phyloP scores from a whole-genome alignment of 2,113 vertebrate genomes.

The Marmota flaviventris region DNA sequence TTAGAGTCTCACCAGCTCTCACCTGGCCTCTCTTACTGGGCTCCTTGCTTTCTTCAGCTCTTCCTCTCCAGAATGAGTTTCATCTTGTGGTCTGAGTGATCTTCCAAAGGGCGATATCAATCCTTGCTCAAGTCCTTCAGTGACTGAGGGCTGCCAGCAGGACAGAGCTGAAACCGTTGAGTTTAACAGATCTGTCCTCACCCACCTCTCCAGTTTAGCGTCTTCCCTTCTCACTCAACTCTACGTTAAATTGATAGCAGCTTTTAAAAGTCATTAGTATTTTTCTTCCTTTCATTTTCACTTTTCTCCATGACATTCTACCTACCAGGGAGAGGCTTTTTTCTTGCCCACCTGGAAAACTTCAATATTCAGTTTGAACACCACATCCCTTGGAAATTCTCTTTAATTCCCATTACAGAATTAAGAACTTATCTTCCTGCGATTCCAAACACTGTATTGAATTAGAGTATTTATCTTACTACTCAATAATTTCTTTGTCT shows the following conservation, averaged over 20 bases:
- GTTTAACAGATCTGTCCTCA: neutral
- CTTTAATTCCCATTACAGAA: conserved; percentile 3
- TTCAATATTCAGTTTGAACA: conserved; percentile 11
- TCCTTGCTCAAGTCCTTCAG: neutral
- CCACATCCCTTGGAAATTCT: neutral
- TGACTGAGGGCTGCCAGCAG: too few species aligned
- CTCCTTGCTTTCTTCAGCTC: neutral
- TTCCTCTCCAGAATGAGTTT: neutral
- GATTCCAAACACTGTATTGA: neutral
- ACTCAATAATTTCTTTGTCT: neutral
- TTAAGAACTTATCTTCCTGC: conserved; percentile 18
- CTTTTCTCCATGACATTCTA: neutral
- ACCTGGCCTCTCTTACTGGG: neutral
- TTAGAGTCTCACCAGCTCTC: neutral
- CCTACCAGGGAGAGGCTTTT: conserved; percentile 1
- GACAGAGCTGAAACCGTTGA: neutral
- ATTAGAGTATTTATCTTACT: neutral
- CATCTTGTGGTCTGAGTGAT: neutral
- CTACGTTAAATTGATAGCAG: neutral
- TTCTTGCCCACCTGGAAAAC: neutral
- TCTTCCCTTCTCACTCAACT: neutral
- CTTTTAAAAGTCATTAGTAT: neutral
- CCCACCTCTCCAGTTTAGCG: neutral
- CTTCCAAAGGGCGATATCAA: neutral
- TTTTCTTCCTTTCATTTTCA: neutral